A percentile compares a stretch with the other conserved stretches of the same genome.
These are phyloP conservation scores for Axea sp. DNA, from an alignment of 2,888 invertebrate genomes.

Conservation along the genomic window DNA sequence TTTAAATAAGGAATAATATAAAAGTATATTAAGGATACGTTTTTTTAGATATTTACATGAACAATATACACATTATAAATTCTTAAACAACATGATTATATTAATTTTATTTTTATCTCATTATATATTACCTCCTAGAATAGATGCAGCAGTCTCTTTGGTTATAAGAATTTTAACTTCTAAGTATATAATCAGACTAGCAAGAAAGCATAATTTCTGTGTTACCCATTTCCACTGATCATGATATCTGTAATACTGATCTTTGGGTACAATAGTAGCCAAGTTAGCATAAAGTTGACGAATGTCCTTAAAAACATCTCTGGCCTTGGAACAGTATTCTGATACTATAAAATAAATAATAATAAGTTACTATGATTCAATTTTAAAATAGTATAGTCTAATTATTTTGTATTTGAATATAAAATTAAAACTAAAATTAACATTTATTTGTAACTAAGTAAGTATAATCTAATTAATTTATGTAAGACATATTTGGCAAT, in stretches of 20 bases:
- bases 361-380: too few relatives aligned
- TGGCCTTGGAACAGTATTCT: conserved; percentile 83
- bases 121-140: conserved; percentile 85
- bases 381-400: too few relatives aligned
- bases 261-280: conserved; percentile 84
- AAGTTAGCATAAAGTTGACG: conserved; percentile 84
- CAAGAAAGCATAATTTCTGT: conserved; percentile 89
- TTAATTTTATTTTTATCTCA: neutral
- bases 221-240: conserved; percentile 93
- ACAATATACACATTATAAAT: too few relatives aligned
- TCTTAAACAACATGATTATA: too few relatives aligned
- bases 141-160: conserved; percentile 87
- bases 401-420: too few relatives aligned
- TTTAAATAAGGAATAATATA: neutral
- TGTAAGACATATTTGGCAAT: too few relatives aligned
- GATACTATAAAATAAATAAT: conserved; percentile 81
- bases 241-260: conserved; percentile 92
- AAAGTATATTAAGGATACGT: too few relatives aligned
- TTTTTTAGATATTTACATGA: too few relatives aligned
- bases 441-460: too few relatives aligned
- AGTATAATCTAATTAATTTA: too few relatives aligned
- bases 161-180: conserved; percentile 88
- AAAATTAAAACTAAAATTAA: too few relatives aligned
- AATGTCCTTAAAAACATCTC: conserved; percentile 85
- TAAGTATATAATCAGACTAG: conserved; percentile 89